Conservation (phyloP, 2,113 vertebrate species). For the Cynopterus brachyotis region DNA sequence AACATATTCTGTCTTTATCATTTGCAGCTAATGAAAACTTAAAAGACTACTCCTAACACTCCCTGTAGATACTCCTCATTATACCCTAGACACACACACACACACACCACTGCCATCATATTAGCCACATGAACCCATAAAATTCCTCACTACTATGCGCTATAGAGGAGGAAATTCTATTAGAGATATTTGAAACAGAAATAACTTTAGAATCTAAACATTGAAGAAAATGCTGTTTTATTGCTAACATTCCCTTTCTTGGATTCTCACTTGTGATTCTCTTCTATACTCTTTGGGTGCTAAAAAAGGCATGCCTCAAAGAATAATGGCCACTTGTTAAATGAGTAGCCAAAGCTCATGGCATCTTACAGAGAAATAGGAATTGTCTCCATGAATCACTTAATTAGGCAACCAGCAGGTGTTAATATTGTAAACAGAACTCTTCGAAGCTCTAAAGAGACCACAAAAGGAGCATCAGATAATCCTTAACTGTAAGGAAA, state of each 20-base stretch:
- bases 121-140: background rate
- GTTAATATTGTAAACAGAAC: background rate
- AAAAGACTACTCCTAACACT: background rate
- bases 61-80: background rate
- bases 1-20: background rate
- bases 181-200: background rate
- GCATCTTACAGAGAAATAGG: background rate
- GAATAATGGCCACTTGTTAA: background rate
- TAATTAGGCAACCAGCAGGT: background rate
- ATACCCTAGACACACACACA: background rate
- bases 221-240: background rate
- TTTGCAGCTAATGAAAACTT: background rate
- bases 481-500: background rate
- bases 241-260: background rate
- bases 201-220: background rate
- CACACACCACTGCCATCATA: accelerated
- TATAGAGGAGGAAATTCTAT: background rate
- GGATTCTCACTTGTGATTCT: background rate
- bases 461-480: background rate
- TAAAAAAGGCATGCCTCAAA: background rate
- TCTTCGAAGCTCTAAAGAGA: background rate
- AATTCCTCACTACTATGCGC: slow-evolving; percentile 11
- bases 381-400: background rate
- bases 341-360: background rate
- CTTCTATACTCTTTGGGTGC: background rate